phyloP scores from a whole-genome alignment of 1,140 invertebrate genomes.

The Tetranychus cinnabarinus region DNA sequence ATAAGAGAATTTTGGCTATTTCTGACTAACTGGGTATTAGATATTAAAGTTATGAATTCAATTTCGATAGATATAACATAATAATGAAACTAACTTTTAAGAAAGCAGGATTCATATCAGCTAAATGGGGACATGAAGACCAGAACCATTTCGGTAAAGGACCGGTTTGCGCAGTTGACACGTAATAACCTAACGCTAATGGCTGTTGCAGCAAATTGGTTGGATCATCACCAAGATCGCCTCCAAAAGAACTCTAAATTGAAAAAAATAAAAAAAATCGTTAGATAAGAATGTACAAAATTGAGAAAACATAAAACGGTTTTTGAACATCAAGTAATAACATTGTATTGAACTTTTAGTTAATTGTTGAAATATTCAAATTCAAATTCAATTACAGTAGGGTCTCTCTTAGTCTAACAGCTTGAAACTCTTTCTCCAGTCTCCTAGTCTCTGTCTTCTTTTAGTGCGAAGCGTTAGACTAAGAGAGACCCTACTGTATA shows the following conservation, averaged over 20 bases:
- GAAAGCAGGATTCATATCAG: conserved; percentile 65
- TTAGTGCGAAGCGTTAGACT: too few species aligned
- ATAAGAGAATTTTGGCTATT: too few species aligned
- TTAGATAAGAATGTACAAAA: neutral
- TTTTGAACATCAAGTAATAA: neutral
- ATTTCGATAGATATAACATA: neutral
- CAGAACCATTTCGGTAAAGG: conserved; percentile 93
- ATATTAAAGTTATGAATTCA: neutral
- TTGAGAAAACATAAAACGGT: neutral
- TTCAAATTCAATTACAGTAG: too few species aligned
- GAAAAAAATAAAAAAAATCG: neutral
- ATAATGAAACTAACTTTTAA: conserved; percentile 34
- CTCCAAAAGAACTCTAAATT: conserved; percentile 7
- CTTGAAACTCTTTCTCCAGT: too few species aligned
- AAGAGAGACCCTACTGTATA: too few species aligned
- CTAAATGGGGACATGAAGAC: conserved; percentile 73
- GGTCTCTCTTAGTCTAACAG: too few species aligned
- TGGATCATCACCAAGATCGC: conserved; percentile 36
- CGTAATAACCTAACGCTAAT: conserved; percentile 83
- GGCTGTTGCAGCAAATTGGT: conserved; percentile 85
- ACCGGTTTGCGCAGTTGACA: conserved; percentile 83
- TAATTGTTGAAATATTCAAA: too few species aligned
- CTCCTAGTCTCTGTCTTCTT: too few species aligned
- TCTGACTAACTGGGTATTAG: too few species aligned
- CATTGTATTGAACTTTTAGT: too few species aligned